Conservation (phyloP, 2,888 invertebrate genomes). For the Tigriopus californicus region DNA sequence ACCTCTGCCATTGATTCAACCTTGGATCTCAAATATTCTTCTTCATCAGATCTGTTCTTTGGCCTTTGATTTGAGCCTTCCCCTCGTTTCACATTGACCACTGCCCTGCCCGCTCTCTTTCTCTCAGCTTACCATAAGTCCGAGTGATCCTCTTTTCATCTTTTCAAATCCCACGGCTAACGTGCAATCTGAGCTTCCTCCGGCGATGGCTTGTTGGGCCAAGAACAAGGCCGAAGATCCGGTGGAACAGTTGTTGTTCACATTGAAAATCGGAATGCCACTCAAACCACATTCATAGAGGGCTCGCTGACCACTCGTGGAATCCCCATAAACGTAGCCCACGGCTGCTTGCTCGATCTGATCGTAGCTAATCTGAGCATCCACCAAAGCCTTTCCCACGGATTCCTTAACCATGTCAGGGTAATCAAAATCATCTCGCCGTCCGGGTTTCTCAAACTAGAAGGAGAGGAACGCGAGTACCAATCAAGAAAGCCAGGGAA, state of each 20-base stretch:
- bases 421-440: constrained; percentile 61
- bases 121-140: constrained; percentile 38
- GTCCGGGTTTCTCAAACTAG: constrained; percentile 80
- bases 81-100: not conserved
- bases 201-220: constrained; percentile 78
- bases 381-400: constrained; percentile 62
- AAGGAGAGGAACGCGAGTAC: constrained; percentile 16
- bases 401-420: constrained; percentile 89
- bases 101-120: no score
- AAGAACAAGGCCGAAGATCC: constrained; percentile 80
- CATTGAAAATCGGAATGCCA: constrained; percentile 91
- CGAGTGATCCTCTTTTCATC: constrained; percentile 82
- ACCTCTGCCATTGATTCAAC: no score
- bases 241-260: constrained; percentile 95
- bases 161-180: constrained; percentile 93
- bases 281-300: constrained; percentile 85
- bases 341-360: constrained; percentile 73
- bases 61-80: no score
- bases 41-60: no score
- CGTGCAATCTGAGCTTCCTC: constrained; percentile 65
- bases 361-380: constrained; percentile 53
- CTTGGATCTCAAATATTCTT: not conserved
- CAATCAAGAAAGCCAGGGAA: no score
- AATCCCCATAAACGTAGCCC: constrained; percentile 88
- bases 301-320: constrained; percentile 84